phyloP scores from a whole-genome alignment of 2,888 invertebrate species.

The Criorhina ranunculi region DNA sequence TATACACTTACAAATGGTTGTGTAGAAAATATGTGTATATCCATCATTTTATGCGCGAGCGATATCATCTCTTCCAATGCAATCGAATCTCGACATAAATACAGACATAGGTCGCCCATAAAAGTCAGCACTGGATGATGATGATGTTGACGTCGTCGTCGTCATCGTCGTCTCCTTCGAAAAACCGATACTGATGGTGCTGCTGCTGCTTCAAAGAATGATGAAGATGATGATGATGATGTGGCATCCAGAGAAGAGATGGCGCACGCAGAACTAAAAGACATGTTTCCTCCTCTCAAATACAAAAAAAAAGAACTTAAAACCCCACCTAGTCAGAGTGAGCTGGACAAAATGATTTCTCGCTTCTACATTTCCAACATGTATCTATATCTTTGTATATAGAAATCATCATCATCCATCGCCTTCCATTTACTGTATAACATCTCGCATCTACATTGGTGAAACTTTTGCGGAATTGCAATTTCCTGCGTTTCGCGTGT shows the following conservation, averaged over 20 bases:
- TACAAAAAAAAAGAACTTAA: conserved; percentile 37
- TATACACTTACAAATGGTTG: background rate
- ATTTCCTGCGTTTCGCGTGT: conserved; percentile 76
- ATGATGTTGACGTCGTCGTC: conserved; percentile 74
- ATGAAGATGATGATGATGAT: conserved; percentile 75
- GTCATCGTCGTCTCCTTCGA: conserved; percentile 32
- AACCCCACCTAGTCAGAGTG: conserved; percentile 53
- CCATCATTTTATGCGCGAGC: conserved; percentile 68
- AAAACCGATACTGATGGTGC: conserved; percentile 34
- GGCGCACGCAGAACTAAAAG: conserved; percentile 75
- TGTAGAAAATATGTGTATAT: conserved; percentile 44
- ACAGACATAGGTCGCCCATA: conserved; percentile 76
- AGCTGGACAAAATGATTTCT: conserved; percentile 77
- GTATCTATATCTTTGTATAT: conserved; percentile 34
- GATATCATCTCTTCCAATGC: conserved; percentile 61
- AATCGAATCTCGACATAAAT: conserved; percentile 76
- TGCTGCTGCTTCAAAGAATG: conserved; percentile 31
- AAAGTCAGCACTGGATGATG: conserved; percentile 75
- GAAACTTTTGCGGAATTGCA: conserved; percentile 77
- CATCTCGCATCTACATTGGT: conserved; percentile 73
- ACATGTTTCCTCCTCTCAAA: conserved; percentile 61
- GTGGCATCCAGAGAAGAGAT: conserved; percentile 62
- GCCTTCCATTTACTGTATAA: conserved; percentile 65
- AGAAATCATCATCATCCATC: conserved; percentile 53
- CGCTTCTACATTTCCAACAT: conserved; percentile 71